Conservation (phyloP, 2,888 invertebrate genomes). For the Polydrusus tereticollis region DNA sequence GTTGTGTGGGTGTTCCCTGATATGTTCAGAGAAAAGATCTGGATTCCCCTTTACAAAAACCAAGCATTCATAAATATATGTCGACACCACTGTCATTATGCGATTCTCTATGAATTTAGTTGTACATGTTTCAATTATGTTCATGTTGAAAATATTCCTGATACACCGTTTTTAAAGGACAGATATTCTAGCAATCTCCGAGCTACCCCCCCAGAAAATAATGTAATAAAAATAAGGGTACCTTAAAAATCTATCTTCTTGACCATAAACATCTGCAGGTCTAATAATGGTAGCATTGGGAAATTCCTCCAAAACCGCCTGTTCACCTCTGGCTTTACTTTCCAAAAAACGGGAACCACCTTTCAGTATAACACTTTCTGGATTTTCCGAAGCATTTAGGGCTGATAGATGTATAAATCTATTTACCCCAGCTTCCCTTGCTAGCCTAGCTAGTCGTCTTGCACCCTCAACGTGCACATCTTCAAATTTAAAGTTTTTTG, state of each 20-base stretch:
- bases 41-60: too few relatives aligned
- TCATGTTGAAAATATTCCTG: too few relatives aligned
- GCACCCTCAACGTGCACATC: constrained; percentile 92
- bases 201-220: too few relatives aligned
- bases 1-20: too few relatives aligned
- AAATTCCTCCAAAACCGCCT: constrained; percentile 93
- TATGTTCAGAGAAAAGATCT: too few relatives aligned
- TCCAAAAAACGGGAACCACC: constrained; percentile 84
- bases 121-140: too few relatives aligned
- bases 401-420: constrained; percentile 92
- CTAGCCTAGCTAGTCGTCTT: constrained; percentile 82
- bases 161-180: too few relatives aligned
- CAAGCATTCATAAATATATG: too few relatives aligned
- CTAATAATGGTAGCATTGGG: constrained; percentile 95
- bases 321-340: constrained; percentile 87
- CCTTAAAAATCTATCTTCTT: constrained; percentile 87
- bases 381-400: constrained; percentile 82
- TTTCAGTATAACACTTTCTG: constrained; percentile 75
- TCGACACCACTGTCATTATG: too few relatives aligned
- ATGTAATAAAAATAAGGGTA: too few relatives aligned
- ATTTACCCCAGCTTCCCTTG: constrained; percentile 85
- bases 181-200: too few relatives aligned
- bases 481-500: constrained; percentile 87
- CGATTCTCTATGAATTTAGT: too few relatives aligned
- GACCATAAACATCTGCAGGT: constrained; percentile 93